Percentiles rank a stretch among this genome's conserved stretches.
Evolutionary conservation across 2,888 invertebrate species (phyloP).

Genomic region (Perizoma flavofasciatum): DNA sequence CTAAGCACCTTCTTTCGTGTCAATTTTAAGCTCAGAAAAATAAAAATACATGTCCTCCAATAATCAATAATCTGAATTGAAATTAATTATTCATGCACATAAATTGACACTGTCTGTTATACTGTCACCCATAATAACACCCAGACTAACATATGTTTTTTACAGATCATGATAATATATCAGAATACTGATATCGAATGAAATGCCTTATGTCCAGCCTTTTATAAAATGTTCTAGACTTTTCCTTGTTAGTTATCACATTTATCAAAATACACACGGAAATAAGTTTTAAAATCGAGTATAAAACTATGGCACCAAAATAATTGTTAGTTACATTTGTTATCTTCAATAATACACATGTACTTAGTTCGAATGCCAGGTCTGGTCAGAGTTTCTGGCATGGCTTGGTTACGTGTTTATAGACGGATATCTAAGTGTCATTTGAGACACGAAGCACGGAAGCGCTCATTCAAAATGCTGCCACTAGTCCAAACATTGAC

Average conservation of each 20-base stretch:
- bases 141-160: not conserved
- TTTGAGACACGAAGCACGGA: too few relatives aligned
- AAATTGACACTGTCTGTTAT: not conserved
- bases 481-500: too few relatives aligned
- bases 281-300: constrained; percentile 15
- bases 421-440: too few relatives aligned
- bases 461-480: too few relatives aligned
- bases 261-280: constrained; percentile 8
- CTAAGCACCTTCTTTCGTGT: constrained; percentile 30
- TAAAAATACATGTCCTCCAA: constrained; percentile 1
- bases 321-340: constrained; percentile 42
- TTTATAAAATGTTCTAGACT: constrained; percentile 2
- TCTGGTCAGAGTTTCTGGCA: too few relatives aligned
- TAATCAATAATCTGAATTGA: too few relatives aligned
- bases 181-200: constrained; percentile 2
- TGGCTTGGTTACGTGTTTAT: too few relatives aligned
- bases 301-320: constrained; percentile 60
- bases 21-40: constrained; percentile 3
- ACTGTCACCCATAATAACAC: not conserved
- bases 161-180: constrained; percentile 6
- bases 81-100: not conserved
- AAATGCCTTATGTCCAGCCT: constrained; percentile 4
- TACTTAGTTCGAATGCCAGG: too few relatives aligned
- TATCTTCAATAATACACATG: too few relatives aligned
- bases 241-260: constrained; percentile 1